Base-by-base conservation (phyloP, 2,797 vertebrate genomes). In the Sardinella longiceps region DNA sequence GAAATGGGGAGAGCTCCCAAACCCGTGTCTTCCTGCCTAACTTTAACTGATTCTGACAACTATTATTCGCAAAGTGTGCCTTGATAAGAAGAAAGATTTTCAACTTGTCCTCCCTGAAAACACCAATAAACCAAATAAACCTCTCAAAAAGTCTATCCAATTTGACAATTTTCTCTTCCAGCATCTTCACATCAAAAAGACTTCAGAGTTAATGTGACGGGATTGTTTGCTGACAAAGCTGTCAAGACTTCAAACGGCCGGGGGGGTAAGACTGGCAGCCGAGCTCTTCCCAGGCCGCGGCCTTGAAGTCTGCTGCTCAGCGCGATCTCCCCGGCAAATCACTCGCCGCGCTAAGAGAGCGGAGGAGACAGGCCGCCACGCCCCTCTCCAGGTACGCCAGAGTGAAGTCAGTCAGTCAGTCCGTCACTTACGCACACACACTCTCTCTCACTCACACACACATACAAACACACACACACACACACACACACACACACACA, bases 231-330 rank as follows among this genome's bases (percentile, higher is more conserved):
- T 93, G 93, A 94, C 93, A 91, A 86, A 91, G 90, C 92, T 90
- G 93, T 94, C 94, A 94, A 90, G 91, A 94, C 94, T 94, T 94
- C 94, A 95, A 95, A 95, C 91, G 70, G 30, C 85, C 14, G 6
- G 87, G 39, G 51, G 5, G 87, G 39, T 58, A 58, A 91, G 92
- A 92, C 90, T 91, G 93, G 89, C 92, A 93, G 91, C 91, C 88
- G 87, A 58, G 4, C 90, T 91, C 87, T 84, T 91, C 91, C 88
- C 86, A 51, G 86, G 87, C 90, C 83, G 66, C 85, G 80, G 82
- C 86, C 90, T 91, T 90, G 89, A 92, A 91, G 91, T 92, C 90
- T 93, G 90, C 87, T 90, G 93, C 90, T 33, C 92, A 83, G 91
- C 92, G 89, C 81, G 88, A 91, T 90, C 90, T 89, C 91, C 85